Evolutionary conservation across 2,113 vertebrate genomes (phyloP).

Genomic region (Monopterus albus): DNA sequence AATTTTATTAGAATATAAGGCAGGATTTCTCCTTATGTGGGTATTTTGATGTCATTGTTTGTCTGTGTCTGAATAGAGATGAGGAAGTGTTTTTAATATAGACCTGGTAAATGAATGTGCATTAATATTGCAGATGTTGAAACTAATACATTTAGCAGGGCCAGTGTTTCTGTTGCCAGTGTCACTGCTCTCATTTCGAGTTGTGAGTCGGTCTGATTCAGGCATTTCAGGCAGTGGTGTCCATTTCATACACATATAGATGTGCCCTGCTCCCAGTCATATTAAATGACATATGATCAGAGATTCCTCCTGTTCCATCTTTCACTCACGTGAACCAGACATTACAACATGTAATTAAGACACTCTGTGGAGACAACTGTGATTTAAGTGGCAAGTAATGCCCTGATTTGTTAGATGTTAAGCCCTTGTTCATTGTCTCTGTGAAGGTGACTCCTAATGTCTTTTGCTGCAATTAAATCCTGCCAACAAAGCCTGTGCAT

Average conservation of each 20-base stretch:
- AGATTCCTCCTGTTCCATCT: background rate
- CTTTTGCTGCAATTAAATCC: constrained; percentile 58
- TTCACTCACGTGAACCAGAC: constrained; percentile 25
- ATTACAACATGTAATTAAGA: constrained; percentile 59
- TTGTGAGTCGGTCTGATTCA: constrained; percentile 1
- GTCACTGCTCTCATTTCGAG: background rate
- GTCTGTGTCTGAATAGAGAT: background rate
- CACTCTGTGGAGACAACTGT: constrained; percentile 21
- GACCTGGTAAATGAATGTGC: background rate
- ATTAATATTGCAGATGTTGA: background rate
- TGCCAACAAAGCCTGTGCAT: constrained; percentile 40
- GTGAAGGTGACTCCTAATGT: constrained; percentile 67
- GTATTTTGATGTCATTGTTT: background rate
- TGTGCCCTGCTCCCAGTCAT: background rate
- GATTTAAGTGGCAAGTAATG: constrained; percentile 48
- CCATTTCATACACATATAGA: background rate
- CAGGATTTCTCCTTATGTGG: background rate
- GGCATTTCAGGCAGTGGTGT: background rate
- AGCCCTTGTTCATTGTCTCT: constrained; percentile 54
- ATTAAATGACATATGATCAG: background rate
- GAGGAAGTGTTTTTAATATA: background rate
- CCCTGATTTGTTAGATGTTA: constrained; percentile 50
- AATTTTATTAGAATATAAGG: background rate
- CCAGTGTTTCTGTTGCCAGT: background rate
- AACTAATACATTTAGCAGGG: background rate